Evolutionary conservation across 2,888 invertebrate genomes (phyloP), one percentile per base, ranked within the genome.

Genomic region (Ochlodes sylvanus): DNA sequence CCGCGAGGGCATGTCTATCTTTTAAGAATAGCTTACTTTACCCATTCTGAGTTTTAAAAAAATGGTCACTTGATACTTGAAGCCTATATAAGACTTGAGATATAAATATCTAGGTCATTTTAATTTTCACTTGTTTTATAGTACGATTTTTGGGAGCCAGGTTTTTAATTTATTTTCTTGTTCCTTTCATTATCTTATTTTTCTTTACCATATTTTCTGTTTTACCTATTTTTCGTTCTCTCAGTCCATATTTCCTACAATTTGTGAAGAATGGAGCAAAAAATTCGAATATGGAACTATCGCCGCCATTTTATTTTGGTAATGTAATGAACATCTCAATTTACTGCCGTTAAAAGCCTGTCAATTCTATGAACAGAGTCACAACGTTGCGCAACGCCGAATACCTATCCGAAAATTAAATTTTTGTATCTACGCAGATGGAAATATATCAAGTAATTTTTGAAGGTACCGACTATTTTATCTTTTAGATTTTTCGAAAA

Each of bases 331-430:
- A 68, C 62, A 56, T 67, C 67, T 56, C 61, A 62, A 61, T 67
- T 61, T 61, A 67, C 55, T 47, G 38, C 47, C 67, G 67, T 68
- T 68, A 68, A 68, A 68, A 68, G 67, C 67, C 67, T 68, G 67
- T 68, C 67, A 68, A 62, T 68, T 68, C 62, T 67, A 54, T 54
- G 38, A 61, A 52, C 67, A 44, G 61, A 67, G 52, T 60, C 54
- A 27, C 50, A 44, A 41, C 44, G 17, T 32, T 15, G 34, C 52
- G 56, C 32, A 41, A 42, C 58, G 7, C 47, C 14, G 62, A 50
- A 62, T 68, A n/a, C n/a, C n/a, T n/a, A 50, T 68, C 10, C 62
- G 61, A 68, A 68, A 62, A 68, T 68, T 68, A 27, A 68, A 68
- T 68, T 68, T 62, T 62, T 68, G 62, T 56, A 62, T 47, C 34